Percentiles rank a stretch among this genome's conserved stretches.
Evolutionary conservation across 2,888 invertebrate genomes (phyloP).

Genomic region (Melinopterus prodromus): DNA sequence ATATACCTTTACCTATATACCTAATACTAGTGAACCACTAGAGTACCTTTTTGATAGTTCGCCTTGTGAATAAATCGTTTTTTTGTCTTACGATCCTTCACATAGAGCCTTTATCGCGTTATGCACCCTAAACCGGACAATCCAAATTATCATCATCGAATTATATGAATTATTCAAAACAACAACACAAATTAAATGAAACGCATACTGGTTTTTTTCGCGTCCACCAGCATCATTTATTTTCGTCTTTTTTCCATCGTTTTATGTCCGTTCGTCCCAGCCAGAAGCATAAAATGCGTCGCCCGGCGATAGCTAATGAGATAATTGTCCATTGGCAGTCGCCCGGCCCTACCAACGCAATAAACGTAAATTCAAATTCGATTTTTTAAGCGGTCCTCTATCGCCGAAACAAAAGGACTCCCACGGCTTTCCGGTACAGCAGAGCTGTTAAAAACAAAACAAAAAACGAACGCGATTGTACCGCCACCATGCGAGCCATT

Average conservation of each 20-base stretch:
- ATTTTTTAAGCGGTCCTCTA: not conserved
- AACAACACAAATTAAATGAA: too few relatives aligned
- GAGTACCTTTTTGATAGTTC: too few relatives aligned
- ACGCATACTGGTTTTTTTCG: too few relatives aligned
- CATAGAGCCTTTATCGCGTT: too few relatives aligned
- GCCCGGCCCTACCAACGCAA: not conserved
- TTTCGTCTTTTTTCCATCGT: not conserved
- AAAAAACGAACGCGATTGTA: not conserved
- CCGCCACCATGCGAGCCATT: not conserved
- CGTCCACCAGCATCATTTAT: not conserved
- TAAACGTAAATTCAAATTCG: conserved; percentile 4
- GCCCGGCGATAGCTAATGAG: not conserved
- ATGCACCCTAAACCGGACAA: too few relatives aligned
- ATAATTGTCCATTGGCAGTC: not conserved
- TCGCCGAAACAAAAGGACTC: not conserved
- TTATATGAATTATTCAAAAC: too few relatives aligned
- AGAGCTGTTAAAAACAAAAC: not conserved
- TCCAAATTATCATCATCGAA: too few relatives aligned
- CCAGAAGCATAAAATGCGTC: not conserved
- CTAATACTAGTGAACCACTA: too few relatives aligned
- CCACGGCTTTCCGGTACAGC: not conserved
- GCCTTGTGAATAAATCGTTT: too few relatives aligned
- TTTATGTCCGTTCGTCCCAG: not conserved
- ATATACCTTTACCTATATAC: too few relatives aligned
- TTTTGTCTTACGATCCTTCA: too few relatives aligned